Percentiles rank a stretch among this genome's conserved stretches.
Conservation (phyloP, 2,797 vertebrate genomes). For the Xiphophorus birchmanni region DNA sequence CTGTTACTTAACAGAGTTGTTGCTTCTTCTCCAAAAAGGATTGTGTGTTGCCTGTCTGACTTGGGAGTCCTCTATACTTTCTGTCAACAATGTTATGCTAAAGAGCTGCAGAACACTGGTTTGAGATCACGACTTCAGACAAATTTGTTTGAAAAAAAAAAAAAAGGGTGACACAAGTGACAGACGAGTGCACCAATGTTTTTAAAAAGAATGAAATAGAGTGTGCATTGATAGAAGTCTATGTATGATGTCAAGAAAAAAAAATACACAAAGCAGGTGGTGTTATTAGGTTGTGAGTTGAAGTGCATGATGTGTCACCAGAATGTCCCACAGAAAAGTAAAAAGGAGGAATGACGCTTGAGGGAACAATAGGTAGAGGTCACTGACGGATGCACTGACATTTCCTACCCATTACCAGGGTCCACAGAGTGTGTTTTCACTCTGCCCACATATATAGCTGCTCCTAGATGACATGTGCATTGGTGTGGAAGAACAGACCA, state of each 20-base stretch:
- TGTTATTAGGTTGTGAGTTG: slow-evolving; percentile 25
- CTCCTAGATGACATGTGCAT: slow-evolving; percentile 31
- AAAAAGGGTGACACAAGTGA: background rate
- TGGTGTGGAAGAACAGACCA: slow-evolving; percentile 33
- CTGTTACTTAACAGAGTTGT: slow-evolving; percentile 6
- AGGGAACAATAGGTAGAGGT: slow-evolving; percentile 47
- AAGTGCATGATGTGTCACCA: background rate
- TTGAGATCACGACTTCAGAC: slow-evolving; percentile 3
- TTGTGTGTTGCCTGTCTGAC: slow-evolving; percentile 12
- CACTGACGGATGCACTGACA: slow-evolving; percentile 59
- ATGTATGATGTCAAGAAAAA: background rate
- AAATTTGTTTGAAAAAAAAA: background rate
- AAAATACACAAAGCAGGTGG: background rate
- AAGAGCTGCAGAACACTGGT: slow-evolving; percentile 12
- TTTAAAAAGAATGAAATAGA: background rate
- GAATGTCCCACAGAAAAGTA: slow-evolving; percentile 13
- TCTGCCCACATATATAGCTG: slow-evolving; percentile 36
- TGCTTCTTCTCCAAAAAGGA: slow-evolving; percentile 30
- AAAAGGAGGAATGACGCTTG: slow-evolving; percentile 17
- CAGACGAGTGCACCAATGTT: background rate
- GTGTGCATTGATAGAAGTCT: background rate
- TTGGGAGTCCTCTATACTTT: slow-evolving; percentile 5
- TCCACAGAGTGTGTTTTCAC: slow-evolving; percentile 51
- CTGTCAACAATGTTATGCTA: slow-evolving; percentile 18
- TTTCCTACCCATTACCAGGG: slow-evolving; percentile 62